These are phyloP conservation scores for Pecten maximus DNA, from an alignment of 2,888 invertebrate species.

Conservation along the genomic window DNA sequence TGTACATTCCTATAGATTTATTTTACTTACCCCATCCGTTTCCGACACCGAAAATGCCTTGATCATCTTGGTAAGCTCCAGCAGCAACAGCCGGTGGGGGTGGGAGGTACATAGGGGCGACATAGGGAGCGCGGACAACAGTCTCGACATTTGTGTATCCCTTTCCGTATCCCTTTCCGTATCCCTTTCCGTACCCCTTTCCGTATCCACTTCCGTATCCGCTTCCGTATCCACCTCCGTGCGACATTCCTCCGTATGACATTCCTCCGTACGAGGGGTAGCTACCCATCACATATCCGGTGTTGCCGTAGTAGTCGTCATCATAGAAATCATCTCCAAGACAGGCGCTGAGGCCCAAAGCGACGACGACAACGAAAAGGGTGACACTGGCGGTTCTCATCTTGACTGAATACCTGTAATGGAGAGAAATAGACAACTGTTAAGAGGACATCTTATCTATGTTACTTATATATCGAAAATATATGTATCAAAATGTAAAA, in stretches of 20 bases:
- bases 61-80: not conserved
- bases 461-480: not conserved
- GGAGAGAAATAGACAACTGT: not conserved
- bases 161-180: not conserved
- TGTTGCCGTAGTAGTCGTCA: not conserved
- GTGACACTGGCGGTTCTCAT: not conserved
- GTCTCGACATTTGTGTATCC: conserved; percentile 1
- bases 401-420: not conserved
- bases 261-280: not conserved
- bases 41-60: not conserved
- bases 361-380: conserved; percentile 4
- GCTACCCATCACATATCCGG: not conserved
- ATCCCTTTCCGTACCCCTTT: not conserved
- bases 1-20: too few relatives aligned
- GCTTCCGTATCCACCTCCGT: not conserved
- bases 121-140: not conserved
- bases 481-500: not conserved
- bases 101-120: not conserved
- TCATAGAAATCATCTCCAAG: not conserved
- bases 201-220: not conserved
- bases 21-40: not conserved
- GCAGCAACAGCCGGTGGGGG: not conserved
- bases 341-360: conserved; percentile 5
- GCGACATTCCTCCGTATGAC: not conserved
- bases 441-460: not conserved